A percentile compares a stretch with the other conserved stretches of the same genome.
Evolutionary conservation across 2,888 invertebrate genomes (phyloP).

Genomic region (Scaptomyza parva): DNA sequence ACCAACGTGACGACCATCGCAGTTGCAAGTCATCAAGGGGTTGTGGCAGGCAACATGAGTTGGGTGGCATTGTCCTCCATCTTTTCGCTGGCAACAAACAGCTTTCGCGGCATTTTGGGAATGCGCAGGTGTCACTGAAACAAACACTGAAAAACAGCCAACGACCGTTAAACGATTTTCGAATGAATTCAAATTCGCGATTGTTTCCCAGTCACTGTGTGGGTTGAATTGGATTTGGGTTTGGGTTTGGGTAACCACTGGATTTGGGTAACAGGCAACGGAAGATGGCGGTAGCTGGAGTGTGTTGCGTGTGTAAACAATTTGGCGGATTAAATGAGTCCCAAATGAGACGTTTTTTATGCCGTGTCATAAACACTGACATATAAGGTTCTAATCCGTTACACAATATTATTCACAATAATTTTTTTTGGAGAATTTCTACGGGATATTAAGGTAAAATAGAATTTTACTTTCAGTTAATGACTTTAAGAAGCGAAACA

Average conservation of each 20-base stretch:
- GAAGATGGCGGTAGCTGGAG: neutral
- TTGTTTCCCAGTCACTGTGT: slow-evolving; percentile 52
- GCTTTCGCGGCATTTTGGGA: slow-evolving; percentile 57
- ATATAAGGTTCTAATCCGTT: slow-evolving; percentile 46
- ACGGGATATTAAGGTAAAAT: neutral
- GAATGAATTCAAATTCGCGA: slow-evolving; percentile 80
- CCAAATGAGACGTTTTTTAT: slow-evolving; percentile 79
- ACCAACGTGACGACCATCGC: slow-evolving; percentile 40
- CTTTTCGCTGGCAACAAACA: slow-evolving; percentile 17
- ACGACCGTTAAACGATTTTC: slow-evolving; percentile 77
- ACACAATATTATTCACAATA: slow-evolving; percentile 16
- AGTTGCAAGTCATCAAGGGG: slow-evolving; percentile 65
- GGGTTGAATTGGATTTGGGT: slow-evolving; percentile 28
- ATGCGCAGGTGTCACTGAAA: slow-evolving; percentile 71
- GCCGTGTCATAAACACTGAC: slow-evolving; percentile 65
- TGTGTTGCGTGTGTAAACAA: slow-evolving; percentile 66
- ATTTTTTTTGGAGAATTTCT: neutral
- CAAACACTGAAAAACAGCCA: slow-evolving; percentile 54
- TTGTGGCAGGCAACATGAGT: neutral
- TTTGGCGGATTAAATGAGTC: slow-evolving; percentile 79
- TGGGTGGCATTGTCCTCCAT: neutral
- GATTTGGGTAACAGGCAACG: slow-evolving; percentile 8
- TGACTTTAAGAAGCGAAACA: neutral
- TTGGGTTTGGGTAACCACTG: slow-evolving; percentile 19
- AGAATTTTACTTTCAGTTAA: neutral